phyloP scores from a whole-genome alignment of 2,888 invertebrate genomes.

The Brachynemurus nebulosus region DNA sequence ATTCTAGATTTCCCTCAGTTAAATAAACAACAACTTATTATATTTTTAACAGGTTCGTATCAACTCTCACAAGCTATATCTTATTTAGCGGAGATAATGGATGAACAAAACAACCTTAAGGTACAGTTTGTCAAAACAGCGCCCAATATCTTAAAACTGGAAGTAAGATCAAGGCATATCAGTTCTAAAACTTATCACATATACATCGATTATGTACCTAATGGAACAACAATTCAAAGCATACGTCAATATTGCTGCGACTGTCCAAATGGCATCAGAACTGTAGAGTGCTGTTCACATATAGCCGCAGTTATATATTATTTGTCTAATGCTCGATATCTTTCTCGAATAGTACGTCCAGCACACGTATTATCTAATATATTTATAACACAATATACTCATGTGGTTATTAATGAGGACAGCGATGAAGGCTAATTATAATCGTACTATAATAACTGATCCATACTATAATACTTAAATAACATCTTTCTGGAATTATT shows the following conservation, averaged over 20 bases:
- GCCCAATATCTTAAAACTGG: constrained; percentile 3
- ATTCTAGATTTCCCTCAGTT: constrained; percentile 1
- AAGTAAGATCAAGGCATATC: constrained; percentile 11
- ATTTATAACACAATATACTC: too few species aligned
- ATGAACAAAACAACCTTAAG: constrained; percentile 6
- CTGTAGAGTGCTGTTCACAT: constrained; percentile 11
- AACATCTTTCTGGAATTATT: too few species aligned
- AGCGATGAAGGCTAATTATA: too few species aligned
- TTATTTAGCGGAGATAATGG: constrained; percentile 13
- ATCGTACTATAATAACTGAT: too few species aligned
- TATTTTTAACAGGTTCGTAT: constrained; percentile 7
- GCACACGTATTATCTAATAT: background rate
- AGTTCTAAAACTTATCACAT: background rate
- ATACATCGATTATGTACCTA: constrained; percentile 3
- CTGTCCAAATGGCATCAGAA: constrained; percentile 11
- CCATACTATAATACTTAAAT: too few species aligned
- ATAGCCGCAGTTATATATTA: constrained; percentile 10
- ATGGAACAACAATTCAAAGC: constrained; percentile 1
- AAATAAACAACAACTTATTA: background rate
- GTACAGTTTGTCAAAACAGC: constrained; percentile 4
- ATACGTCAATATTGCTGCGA: constrained; percentile 8
- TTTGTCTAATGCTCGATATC: constrained; percentile 1
- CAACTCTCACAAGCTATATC: constrained; percentile 9
- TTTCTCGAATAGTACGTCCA: constrained; percentile 1
- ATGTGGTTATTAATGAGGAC: too few species aligned